A percentile compares a stretch with the other conserved stretches of the same genome.
phyloP scores from a whole-genome alignment of 2,888 invertebrate species.

The Rhyacophila evoluta region DNA sequence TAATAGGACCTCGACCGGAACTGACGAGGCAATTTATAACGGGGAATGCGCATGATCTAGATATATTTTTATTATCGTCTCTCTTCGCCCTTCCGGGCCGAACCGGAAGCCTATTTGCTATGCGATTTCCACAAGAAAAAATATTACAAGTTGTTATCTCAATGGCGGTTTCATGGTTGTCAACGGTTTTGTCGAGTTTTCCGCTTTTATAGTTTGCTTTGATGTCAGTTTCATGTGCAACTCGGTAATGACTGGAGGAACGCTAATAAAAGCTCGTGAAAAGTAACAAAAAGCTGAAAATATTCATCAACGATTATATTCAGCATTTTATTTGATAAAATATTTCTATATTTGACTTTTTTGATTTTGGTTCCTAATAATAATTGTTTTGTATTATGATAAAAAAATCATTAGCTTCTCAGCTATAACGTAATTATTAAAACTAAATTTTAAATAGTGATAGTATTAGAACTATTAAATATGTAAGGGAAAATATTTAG shows the following conservation, averaged over 20 bases:
- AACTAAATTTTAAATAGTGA: too few relatives aligned
- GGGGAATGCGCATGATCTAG: slow-evolving; percentile 6
- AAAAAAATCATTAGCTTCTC: too few relatives aligned
- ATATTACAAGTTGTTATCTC: neutral
- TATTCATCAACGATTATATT: too few relatives aligned
- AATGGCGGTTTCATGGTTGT: neutral
- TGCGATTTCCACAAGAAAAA: neutral
- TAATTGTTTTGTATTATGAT: too few relatives aligned
- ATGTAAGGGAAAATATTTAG: too few relatives aligned
- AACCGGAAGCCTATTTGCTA: neutral
- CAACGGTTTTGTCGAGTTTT: neutral
- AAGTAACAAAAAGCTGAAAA: too few relatives aligned
- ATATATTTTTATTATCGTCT: slow-evolving; percentile 14
- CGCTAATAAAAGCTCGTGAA: neutral
- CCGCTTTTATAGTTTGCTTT: neutral
- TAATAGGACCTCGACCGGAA: slow-evolving; percentile 21
- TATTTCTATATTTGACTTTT: too few relatives aligned
- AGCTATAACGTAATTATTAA: too few relatives aligned
- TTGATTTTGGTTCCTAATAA: too few relatives aligned
- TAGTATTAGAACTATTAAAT: too few relatives aligned
- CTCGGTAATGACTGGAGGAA: neutral
- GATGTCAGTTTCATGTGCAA: neutral
- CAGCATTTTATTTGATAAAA: too few relatives aligned
- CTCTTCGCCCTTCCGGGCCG: neutral
- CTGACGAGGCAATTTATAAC: slow-evolving; percentile 24